These are phyloP conservation scores for Habroteleia sp. DNA, from an alignment of 2,888 invertebrate species.

Conservation along the genomic window DNA sequence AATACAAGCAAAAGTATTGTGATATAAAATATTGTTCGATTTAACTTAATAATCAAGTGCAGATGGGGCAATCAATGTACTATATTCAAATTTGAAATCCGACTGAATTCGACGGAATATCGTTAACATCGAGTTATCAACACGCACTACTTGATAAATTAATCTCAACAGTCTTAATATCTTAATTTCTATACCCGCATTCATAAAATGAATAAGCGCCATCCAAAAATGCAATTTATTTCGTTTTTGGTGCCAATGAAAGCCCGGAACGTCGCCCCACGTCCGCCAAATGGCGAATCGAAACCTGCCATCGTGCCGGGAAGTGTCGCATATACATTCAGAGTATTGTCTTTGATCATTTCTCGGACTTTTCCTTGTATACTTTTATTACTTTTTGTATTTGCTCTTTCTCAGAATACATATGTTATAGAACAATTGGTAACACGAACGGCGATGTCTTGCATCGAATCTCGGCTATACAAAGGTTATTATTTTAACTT, in stretches of 20 bases:
- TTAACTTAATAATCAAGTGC: background rate
- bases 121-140: conserved; percentile 8
- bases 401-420: conserved; percentile 13
- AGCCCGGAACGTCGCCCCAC: conserved; percentile 10
- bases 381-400: conserved; percentile 12
- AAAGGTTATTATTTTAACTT: conserved; percentile 28
- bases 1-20: no score
- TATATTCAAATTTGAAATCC: background rate
- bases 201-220: conserved; percentile 19
- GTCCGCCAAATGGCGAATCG: conserved; percentile 18
- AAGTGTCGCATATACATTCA: conserved; percentile 21
- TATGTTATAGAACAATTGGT: conserved; percentile 45
- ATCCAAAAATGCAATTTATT: background rate
- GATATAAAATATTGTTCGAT: background rate
- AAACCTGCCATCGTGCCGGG: conserved; percentile 23
- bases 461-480: conserved; percentile 30
- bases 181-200: conserved; percentile 21
- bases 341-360: conserved; percentile 47
- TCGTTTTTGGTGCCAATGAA: conserved; percentile 1
- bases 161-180: conserved; percentile 42
- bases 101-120: background rate
- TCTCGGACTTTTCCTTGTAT: conserved; percentile 18
- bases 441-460: conserved; percentile 41
- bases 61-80: background rate
- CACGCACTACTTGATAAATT: conserved; percentile 24